Evolutionary conservation across 2,113 vertebrate species (phyloP).

Genomic region (western clawed frog (Xenopus tropicalis)): UCB_Xtro_10.0 CM004449.2:64276001-64276500

Average conservation of each 20-base stretch:
- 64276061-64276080: conserved; percentile 17
- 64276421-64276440: not conserved
- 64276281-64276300: conserved; percentile 70
- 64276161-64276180: not conserved
- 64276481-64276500: not conserved
- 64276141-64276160: conserved; percentile 12
- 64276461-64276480: conserved; percentile 44
- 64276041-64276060: conserved; percentile 42
- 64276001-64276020: conserved; percentile 31
- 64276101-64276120: not conserved
- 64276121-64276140: conserved; percentile 4
- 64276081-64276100: not conserved
- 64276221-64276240: conserved; percentile 58
- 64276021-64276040: conserved; percentile 27
- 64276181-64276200: not conserved
- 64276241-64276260: conserved; percentile 72
- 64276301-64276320: conserved; percentile 84
- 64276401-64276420: conserved; percentile 2
- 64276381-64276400: not conserved
- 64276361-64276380: not conserved
- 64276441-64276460: conserved; percentile 36
- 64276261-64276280: conserved; percentile 72
- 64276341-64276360: conserved; percentile 45
- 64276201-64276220: not conserved
- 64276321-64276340: conserved; percentile 73